Conservation (phyloP, 1,140 invertebrate genomes). For the Brevipalpus yothersi region DNA sequence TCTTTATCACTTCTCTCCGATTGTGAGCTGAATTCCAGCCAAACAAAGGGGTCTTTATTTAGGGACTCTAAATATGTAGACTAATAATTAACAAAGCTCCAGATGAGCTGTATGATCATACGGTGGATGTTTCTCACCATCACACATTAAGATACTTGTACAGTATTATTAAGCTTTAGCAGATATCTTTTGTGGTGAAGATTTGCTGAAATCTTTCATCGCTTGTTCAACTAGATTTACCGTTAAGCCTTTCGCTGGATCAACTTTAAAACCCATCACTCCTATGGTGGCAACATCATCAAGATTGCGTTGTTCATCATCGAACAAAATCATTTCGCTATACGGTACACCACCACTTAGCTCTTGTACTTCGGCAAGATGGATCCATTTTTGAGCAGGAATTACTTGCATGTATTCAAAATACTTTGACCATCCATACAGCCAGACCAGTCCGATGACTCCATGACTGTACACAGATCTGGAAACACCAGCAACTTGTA, state of each 20-base stretch:
- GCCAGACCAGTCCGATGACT: conserved; percentile 34
- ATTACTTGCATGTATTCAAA: conserved; percentile 45
- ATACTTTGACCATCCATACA: conserved; percentile 42
- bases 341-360: conserved; percentile 27
- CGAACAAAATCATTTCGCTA: conserved; percentile 42
- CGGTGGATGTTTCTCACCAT: too few species aligned
- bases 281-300: conserved; percentile 27
- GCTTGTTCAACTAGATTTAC: background rate
- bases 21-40: too few species aligned
- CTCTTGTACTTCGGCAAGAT: conserved; percentile 28
- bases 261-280: conserved; percentile 6
- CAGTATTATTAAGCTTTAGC: too few species aligned
- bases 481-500: conserved; percentile 6
- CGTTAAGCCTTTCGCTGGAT: conserved; percentile 4
- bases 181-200: background rate
- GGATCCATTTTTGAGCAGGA: conserved; percentile 38
- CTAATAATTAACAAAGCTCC: too few species aligned
- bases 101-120: too few species aligned
- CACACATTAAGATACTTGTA: too few species aligned
- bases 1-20: too few species aligned
- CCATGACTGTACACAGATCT: conserved; percentile 35
- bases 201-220: background rate
- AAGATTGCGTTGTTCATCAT: conserved; percentile 37
- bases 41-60: too few species aligned
- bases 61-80: too few species aligned